Evolutionary conservation across 2,797 vertebrate species (phyloP), one percentile per base, ranked within the genome.

Genomic region (Pantherophis vulpinus): DNA sequence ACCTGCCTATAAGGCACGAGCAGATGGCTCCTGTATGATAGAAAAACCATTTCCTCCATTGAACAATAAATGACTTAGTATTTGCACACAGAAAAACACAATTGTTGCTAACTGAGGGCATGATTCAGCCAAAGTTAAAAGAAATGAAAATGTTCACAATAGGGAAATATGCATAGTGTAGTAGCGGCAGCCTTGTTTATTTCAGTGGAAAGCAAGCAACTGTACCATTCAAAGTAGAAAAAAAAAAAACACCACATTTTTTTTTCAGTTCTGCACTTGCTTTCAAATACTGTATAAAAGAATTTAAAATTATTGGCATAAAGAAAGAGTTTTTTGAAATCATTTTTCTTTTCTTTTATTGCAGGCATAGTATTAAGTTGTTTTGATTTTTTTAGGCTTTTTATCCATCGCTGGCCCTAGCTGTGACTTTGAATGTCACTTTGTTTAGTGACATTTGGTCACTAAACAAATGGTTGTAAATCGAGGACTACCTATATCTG

Each of bases 341-440:
- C 13, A 58, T 88, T 88, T 20, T 25, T 63, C 12, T 32, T 56
- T 16, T 29, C 51, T 91, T 5, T 54, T 88, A 83, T 42, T 60
- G 86, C 88, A 92, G 18, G 92, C 56, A 91, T 55, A 66, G 74
- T 55, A 70, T 87, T 88, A 56, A 25, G 51, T 93, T 42, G 91
- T 74, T 92, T 37, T 91, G 58, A 51, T 91, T 87, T 51, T 95
- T 95, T 95, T 94, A 94, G 91, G 83, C 32, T 5, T 59, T 70
- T 74, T 37, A 29, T 59, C 91, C 59, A 42, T 92, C 94, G 87
- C 51, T 12, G 2, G 56, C 54, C 91, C 61, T 63, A 63, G 9
- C 27, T 51, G 47, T 55, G n/a, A n/a, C 86, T 54, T 55, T 55
- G 51, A 87, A 51, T 3, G 6, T 51, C 6, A 7, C 47, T 51